Percentiles rank a stretch among this genome's conserved stretches.
Evolutionary conservation across 2,888 invertebrate genomes (phyloP).

Genomic region (Auanema sp.): DNA sequence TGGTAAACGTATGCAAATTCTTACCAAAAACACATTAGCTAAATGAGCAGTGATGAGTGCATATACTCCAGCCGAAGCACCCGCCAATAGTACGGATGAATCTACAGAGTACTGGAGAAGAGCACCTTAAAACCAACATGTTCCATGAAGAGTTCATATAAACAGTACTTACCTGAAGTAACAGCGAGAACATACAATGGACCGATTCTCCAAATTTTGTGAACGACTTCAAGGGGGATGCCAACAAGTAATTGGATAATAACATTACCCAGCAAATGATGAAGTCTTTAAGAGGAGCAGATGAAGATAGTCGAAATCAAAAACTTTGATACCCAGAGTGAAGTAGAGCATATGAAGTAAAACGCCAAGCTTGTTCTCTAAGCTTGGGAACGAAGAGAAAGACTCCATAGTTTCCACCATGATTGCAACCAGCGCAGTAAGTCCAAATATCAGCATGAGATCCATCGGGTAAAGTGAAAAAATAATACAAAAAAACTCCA

Average conservation of each 20-base stretch:
- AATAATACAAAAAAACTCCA: constrained; percentile 69
- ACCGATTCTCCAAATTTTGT: constrained; percentile 82
- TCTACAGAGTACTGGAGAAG: constrained; percentile 68
- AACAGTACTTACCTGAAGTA: constrained; percentile 19
- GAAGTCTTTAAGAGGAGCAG: constrained; percentile 38
- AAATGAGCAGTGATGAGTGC: constrained; percentile 66
- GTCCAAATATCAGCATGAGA: constrained; percentile 64
- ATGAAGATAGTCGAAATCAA: too few relatives aligned
- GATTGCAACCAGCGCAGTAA: constrained; percentile 75
- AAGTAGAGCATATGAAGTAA: constrained; percentile 76
- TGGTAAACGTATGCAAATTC: constrained; percentile 24
- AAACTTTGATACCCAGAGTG: constrained; percentile 36
- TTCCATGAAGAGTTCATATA: not conserved
- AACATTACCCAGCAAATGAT: constrained; percentile 84
- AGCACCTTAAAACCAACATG: constrained; percentile 63
- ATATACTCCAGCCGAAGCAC: constrained; percentile 67
- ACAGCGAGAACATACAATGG: constrained; percentile 65
- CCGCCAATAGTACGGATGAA: constrained; percentile 72
- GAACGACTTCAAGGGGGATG: constrained; percentile 91
- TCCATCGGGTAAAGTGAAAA: constrained; percentile 64
- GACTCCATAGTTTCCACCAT: constrained; percentile 34
- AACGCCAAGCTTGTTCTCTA: constrained; percentile 88
- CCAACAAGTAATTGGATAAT: constrained; percentile 89
- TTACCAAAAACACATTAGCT: constrained; percentile 66
- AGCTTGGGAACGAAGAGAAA: constrained; percentile 86